Conservation (phyloP, 1,140 invertebrate genomes). For the Cherax destructor region DNA sequence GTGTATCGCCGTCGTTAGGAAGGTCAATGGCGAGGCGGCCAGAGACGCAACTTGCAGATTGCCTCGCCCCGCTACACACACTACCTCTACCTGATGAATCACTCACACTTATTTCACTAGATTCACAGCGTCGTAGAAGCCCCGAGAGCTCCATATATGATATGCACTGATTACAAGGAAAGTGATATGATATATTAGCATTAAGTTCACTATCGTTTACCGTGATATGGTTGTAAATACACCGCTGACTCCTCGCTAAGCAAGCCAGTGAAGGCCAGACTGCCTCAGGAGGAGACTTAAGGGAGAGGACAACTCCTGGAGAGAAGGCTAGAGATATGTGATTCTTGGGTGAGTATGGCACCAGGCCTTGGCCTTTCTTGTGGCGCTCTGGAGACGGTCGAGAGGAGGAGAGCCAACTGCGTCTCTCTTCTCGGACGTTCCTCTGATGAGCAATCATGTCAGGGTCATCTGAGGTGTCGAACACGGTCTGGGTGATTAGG, state of each 20-base stretch:
- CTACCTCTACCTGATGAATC: not conserved
- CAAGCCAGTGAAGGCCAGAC: not conserved
- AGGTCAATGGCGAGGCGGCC: not conserved
- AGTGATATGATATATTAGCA: not conserved
- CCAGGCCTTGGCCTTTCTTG: not conserved
- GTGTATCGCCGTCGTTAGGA: not conserved
- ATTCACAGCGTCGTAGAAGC: not conserved
- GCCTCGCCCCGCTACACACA: not conserved
- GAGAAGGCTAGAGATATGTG: slow-evolving; percentile 36
- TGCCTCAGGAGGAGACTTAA: not conserved
- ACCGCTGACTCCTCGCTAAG: not conserved
- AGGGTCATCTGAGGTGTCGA: too few relatives aligned
- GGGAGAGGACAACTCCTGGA: not conserved
- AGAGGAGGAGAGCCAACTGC: not conserved
- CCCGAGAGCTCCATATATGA: not conserved
- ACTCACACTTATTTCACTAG: not conserved
- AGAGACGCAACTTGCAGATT: too few relatives aligned
- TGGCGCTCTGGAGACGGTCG: not conserved
- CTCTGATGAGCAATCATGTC: too few relatives aligned
- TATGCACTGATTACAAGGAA: not conserved
- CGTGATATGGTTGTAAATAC: not conserved
- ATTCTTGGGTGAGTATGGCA: slow-evolving; percentile 16
- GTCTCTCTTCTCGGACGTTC: not conserved
- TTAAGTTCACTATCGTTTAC: not conserved
- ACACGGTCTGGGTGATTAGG: too few relatives aligned